Conservation (phyloP, 2,797 vertebrate genomes). For the Pyrocephalus nanus region DNA sequence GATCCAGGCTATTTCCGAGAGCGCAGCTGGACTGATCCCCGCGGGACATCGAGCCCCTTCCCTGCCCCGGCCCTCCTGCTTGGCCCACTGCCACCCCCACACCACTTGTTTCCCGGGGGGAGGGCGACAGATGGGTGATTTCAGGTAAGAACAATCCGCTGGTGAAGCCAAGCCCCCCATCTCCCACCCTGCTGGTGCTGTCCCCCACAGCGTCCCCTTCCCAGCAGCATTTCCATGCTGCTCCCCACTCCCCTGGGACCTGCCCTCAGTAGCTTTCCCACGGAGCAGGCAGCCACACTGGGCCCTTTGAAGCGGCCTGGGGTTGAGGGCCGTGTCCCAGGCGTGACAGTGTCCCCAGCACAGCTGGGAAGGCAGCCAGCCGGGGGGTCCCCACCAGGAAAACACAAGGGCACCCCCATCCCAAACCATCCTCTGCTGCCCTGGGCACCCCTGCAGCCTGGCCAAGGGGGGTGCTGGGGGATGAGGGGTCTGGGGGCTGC, state of each 20-base stretch:
- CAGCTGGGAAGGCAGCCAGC: neutral
- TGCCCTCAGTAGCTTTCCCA: constrained; percentile 13
- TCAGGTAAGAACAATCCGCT: fast-evolving
- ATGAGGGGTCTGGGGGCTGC: neutral
- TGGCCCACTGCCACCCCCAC: neutral
- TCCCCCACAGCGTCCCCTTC: neutral
- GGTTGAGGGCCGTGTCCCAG: neutral
- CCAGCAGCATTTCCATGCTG: neutral
- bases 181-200: neutral
- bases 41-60: neutral
- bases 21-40: constrained; percentile 16
- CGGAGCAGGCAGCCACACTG: neutral
- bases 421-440: fast-evolving
- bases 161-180: neutral
- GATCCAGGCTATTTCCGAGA: constrained; percentile 52
- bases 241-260: neutral
- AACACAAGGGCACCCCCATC: neutral
- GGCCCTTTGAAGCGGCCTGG: neutral
- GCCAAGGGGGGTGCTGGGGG: neutral
- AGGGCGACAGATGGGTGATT: neutral
- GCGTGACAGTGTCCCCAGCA: neutral
- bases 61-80: neutral
- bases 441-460: neutral
- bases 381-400: neutral
- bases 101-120: fast-evolving